Percentiles rank a stretch among this genome's conserved stretches.
phyloP scores from a whole-genome alignment of 2,888 invertebrate genomes.

The Syritta pipiens region DNA sequence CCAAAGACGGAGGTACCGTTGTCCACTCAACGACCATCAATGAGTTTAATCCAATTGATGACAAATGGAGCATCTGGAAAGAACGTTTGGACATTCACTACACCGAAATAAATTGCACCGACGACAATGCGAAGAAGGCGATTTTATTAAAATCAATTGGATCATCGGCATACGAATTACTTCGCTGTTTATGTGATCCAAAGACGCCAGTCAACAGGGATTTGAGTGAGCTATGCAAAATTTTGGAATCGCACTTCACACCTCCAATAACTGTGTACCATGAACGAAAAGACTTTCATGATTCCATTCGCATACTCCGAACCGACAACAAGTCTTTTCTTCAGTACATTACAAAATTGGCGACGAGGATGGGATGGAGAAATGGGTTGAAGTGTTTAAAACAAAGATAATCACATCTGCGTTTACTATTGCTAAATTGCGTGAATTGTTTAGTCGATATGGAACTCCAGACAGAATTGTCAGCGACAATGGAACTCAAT shows the following conservation, averaged over 20 bases:
- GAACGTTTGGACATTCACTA: conserved; percentile 15
- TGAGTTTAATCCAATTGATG: conserved; percentile 9
- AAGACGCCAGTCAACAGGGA: neutral
- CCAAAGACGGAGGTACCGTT: neutral
- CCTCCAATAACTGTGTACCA: conserved; percentile 11
- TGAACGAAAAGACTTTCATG: conserved; percentile 11
- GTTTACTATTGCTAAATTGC: conserved; percentile 4
- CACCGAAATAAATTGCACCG: conserved; percentile 17
- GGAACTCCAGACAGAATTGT: conserved; percentile 13
- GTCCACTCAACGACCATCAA: neutral
- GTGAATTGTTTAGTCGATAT: conserved; percentile 14
- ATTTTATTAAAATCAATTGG: too few species aligned
- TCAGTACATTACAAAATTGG: too few species aligned
- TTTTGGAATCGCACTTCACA: conserved; percentile 1
- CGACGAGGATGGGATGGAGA: too few species aligned
- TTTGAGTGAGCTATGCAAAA: neutral
- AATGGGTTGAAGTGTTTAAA: neutral
- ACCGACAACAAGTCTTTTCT: too few species aligned
- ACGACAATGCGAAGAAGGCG: neutral
- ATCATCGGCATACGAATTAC: too few species aligned
- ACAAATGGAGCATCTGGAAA: conserved; percentile 5
- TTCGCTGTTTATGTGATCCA: conserved; percentile 16
- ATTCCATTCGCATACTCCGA: neutral
- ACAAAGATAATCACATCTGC: conserved; percentile 8
- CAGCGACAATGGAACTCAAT: conserved; percentile 31